phyloP scores from a whole-genome alignment of 2,888 invertebrate species.

The Sepioteuthis lessoniana region DNA sequence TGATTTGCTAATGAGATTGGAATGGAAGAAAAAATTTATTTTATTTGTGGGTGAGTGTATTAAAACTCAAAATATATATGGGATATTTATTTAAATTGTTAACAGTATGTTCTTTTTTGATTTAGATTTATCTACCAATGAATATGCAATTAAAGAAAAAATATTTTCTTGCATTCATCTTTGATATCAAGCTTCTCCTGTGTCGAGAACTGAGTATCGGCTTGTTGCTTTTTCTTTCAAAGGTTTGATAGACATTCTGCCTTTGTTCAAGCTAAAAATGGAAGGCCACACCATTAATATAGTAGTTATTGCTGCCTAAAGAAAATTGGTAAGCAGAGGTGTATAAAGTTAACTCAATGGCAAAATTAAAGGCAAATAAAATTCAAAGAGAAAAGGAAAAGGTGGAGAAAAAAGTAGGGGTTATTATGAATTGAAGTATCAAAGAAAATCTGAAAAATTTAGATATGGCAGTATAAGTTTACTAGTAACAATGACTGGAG shows the following conservation, averaged over 20 bases:
- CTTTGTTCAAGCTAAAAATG: not conserved
- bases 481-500: no score
- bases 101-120: not conserved
- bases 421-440: no score
- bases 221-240: not conserved
- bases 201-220: not conserved
- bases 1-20: not conserved
- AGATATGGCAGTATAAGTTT: no score
- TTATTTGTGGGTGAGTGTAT: not conserved
- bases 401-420: no score
- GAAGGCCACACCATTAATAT: not conserved
- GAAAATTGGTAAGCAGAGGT: no score
- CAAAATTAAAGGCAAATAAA: no score
- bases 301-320: not conserved
- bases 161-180: not conserved
- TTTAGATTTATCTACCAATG: not conserved
- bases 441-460: no score
- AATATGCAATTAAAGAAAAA: not conserved
- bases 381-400: no score
- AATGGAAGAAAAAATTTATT: not conserved
- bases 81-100: not conserved
- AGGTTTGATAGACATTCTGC: not conserved
- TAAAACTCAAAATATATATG: not conserved
- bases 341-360: no score
- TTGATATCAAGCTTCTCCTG: not conserved